These are phyloP conservation scores for Physocephala rufipes DNA, from an alignment of 2,888 invertebrate genomes.

Conservation along the genomic window DNA sequence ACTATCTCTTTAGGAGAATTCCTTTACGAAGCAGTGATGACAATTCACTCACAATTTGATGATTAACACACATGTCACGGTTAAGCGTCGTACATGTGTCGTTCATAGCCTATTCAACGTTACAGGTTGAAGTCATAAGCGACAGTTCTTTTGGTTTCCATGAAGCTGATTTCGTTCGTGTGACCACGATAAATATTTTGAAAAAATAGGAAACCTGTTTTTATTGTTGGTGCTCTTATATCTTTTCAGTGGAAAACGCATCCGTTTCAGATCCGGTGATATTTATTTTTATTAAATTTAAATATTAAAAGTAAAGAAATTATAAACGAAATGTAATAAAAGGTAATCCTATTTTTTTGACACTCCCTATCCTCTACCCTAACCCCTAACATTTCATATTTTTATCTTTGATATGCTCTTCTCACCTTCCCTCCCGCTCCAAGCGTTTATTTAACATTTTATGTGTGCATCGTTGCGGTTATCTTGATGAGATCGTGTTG, in stretches of 20 bases:
- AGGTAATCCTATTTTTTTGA: too few relatives aligned
- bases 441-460: conserved; percentile 29
- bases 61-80: too few relatives aligned
- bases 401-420: too few relatives aligned
- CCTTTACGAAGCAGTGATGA: too few relatives aligned
- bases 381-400: too few relatives aligned
- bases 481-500: conserved; percentile 31
- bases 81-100: too few relatives aligned
- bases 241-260: not conserved
- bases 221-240: not conserved
- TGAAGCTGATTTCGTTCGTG: conserved; percentile 4
- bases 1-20: too few relatives aligned
- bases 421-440: not conserved
- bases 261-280: conserved; percentile 11
- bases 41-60: too few relatives aligned
- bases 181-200: conserved; percentile 28
- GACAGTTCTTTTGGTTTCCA: not conserved
- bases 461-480: conserved; percentile 44
- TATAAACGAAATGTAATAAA: too few relatives aligned
- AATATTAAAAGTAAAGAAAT: not conserved
- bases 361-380: too few relatives aligned
- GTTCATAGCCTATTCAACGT: too few relatives aligned
- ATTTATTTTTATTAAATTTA: conserved; percentile 9
- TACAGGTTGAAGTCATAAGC: too few relatives aligned
- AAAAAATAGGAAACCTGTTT: conserved; percentile 9